Evolutionary conservation across 2,797 vertebrate species (phyloP).

Genomic region (Harpagifer antarcticus): DNA sequence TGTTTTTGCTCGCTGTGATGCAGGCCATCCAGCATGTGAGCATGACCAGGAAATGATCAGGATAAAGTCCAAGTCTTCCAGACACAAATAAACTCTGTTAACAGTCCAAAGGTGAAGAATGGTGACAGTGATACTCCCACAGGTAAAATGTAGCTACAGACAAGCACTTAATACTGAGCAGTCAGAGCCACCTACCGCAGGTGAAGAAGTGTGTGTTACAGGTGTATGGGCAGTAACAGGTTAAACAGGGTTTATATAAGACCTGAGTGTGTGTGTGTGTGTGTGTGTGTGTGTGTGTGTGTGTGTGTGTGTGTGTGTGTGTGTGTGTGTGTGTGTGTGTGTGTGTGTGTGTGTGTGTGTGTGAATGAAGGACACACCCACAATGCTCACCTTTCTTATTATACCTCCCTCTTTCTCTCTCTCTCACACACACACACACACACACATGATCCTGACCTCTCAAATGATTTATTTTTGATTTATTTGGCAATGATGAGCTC

Average conservation of each 20-base stretch:
- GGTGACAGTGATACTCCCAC: slow-evolving; percentile 8
- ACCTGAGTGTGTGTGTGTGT: slow-evolving; percentile 34
- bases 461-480: slow-evolving; percentile 5
- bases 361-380: slow-evolving; percentile 67
- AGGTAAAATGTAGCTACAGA: slow-evolving; percentile 1
- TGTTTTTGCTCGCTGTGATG: slow-evolving; percentile 10
- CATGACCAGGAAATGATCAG: slow-evolving; percentile 24
- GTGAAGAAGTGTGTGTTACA: slow-evolving; percentile 24
- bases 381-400: slow-evolving; percentile 35
- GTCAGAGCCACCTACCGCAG: not conserved
- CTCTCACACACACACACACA: too few relatives aligned
- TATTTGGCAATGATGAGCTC: not conserved
- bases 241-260: slow-evolving; percentile 58
- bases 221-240: slow-evolving; percentile 56
- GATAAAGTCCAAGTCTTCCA: slow-evolving; percentile 55
- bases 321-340: slow-evolving; percentile 20
- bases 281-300: not conserved
- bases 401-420: too few relatives aligned
- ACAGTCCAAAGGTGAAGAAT: slow-evolving; percentile 62
- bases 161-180: not conserved
- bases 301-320: not conserved
- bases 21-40: not conserved
- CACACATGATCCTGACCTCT: not conserved
- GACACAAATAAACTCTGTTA: slow-evolving; percentile 11
- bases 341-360: not conserved